Conservation (phyloP, 2,888 invertebrate genomes). For the Electrophaes corylata region DNA sequence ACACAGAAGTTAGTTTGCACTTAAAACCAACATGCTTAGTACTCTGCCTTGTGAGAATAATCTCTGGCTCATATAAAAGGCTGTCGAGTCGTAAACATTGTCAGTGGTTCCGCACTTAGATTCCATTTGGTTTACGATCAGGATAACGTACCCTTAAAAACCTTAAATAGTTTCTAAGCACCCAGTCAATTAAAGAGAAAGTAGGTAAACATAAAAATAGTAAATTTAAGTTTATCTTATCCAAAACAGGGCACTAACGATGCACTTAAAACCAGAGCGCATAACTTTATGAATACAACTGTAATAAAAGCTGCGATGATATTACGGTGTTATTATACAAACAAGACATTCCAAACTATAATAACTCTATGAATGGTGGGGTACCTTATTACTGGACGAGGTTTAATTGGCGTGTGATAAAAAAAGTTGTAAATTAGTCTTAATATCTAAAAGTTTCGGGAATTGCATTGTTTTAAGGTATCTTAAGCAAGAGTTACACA, state of each 20-base stretch:
- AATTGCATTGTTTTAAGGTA: constrained; percentile 19
- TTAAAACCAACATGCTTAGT: constrained; percentile 1
- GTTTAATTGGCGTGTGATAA: constrained; percentile 40
- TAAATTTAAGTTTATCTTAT: constrained; percentile 65
- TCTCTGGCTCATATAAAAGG: constrained; percentile 15
- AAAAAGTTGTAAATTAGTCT: constrained; percentile 17
- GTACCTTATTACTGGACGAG: constrained; percentile 34
- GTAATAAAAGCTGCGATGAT: constrained; percentile 57
- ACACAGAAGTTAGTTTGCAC: not conserved
- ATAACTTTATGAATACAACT: constrained; percentile 57
- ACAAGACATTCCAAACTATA: constrained; percentile 47
- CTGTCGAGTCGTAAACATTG: constrained; percentile 30
- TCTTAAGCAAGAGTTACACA: not conserved
- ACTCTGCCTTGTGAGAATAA: constrained; percentile 12
- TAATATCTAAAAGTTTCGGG: constrained; percentile 14
- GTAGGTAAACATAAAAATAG: constrained; percentile 52
- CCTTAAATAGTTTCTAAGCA: constrained; percentile 62
- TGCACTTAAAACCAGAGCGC: constrained; percentile 56
- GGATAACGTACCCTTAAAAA: constrained; percentile 56
- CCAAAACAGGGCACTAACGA: constrained; percentile 55
- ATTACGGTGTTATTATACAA: constrained; percentile 57
- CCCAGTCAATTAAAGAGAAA: constrained; percentile 70
- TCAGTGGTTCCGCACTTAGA: constrained; percentile 42
- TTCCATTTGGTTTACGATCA: constrained; percentile 60
- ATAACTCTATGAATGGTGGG: constrained; percentile 34